Base-by-base conservation (phyloP, 2,797 vertebrate species). In the Linurgus olivaceus region DNA sequence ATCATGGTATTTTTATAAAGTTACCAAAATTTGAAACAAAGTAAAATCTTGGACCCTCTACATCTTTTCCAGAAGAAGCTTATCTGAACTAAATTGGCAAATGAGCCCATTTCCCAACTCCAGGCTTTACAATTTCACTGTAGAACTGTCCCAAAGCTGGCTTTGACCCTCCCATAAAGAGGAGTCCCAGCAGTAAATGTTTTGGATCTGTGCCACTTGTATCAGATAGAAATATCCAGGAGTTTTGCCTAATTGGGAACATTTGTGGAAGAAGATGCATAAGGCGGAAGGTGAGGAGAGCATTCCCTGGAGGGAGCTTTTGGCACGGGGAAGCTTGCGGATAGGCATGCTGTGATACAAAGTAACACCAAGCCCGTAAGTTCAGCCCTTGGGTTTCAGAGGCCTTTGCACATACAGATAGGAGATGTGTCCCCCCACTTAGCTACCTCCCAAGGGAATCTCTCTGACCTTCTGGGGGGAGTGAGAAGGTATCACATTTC, bases 171-270 rank as follows among this genome's bases (percentile, higher is more conserved):
- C 44, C 55, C 48, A 3, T 15, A n/a, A 65, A 73, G 40, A 73
- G 33, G 21, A 68, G 24, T 70, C 40, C 0, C 4, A 86, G 79
- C 70, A 45, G 13, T 62, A 35, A n/a, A 6, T 37, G 35, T 77
- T 78, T 68, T 89, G 84, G 75, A 33, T 58, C 31, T 2, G 1
- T 20, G 81, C 87, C 78, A 42, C 40, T 40, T 62, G 8, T 74
- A 62, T 83, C 47, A 75, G 68, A 87, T 68, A 40, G 3, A 2
- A 47, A 6, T 29, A 40, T 35, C 10, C 61, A 40, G 47, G 73
- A 83, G 31, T 89, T 80, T 24, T 72, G 70, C 79, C 45, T 73
- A 31, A 42, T 19, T 65, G 47, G 79, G 86, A 94, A 44, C 76
- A 37, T 55, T 66, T 50, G 35, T 42, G 47, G 62, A 19, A 65